Percentiles rank a stretch among this genome's conserved stretches.
phyloP scores from a whole-genome alignment of 1,140 invertebrate genomes.

The Drosophila orena region DNA sequence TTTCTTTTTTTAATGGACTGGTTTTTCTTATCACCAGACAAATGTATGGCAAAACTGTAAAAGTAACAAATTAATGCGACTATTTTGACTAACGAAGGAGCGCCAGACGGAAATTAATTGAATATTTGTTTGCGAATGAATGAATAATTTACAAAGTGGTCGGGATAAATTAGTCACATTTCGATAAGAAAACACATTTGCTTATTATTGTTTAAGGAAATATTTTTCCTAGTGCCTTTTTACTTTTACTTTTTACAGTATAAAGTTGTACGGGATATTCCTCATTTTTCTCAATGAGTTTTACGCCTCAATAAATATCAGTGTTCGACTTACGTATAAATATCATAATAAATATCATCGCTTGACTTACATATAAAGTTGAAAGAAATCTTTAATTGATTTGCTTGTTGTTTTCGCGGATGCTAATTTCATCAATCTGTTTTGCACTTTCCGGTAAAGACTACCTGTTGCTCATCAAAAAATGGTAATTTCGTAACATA shows the following conservation, averaged over 20 bases:
- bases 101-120: slow-evolving; percentile 24
- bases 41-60: slow-evolving; percentile 13
- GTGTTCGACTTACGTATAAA: background rate
- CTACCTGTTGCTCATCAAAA: slow-evolving; percentile 25
- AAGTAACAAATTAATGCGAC: slow-evolving; percentile 20
- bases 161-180: slow-evolving; percentile 5
- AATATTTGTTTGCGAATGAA: slow-evolving; percentile 20
- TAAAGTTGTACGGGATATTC: no score
- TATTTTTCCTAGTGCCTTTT: background rate
- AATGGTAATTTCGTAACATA: slow-evolving; percentile 37
- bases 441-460: slow-evolving; percentile 1
- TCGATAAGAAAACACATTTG: background rate
- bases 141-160: slow-evolving; percentile 21
- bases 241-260: background rate
- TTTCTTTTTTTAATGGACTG: slow-evolving; percentile 33
- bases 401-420: slow-evolving; percentile 1
- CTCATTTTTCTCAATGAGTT: background rate
- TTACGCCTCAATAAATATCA: background rate
- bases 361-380: background rate
- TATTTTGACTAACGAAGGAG: slow-evolving; percentile 18
- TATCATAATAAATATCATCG: no score
- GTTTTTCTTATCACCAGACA: slow-evolving; percentile 30
- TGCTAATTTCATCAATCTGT: slow-evolving; percentile 13
- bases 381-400: background rate
- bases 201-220: background rate